Base-by-base conservation (phyloP, 2,888 invertebrate species). In the Andrena marginata region DNA sequence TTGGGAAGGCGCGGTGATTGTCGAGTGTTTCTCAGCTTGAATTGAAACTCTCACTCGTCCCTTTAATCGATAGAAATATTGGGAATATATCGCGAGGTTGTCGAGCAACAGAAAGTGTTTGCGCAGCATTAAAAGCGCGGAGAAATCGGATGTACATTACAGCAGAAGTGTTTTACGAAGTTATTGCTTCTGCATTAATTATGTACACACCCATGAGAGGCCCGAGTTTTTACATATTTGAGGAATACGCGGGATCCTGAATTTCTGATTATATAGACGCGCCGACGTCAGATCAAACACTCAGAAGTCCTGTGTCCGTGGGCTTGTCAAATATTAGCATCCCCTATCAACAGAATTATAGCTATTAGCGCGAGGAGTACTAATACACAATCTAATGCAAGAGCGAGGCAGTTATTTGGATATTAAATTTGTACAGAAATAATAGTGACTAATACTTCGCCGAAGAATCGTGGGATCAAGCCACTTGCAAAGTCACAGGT, bases 401-500 rank as follows among this genome's bases (percentile, higher is more conserved):
- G 42, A 42, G 13, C 3, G 4, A 4, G 13, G 42, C 3, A 3
- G 42, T 13, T 42, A 13, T 42, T 42, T 13, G 10, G 42, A 42
- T 42, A 42, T 42, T 42, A 42, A 42, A 13, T 42, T 42, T 42
- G 16, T 42, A 13, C 13, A 42, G 42, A 42, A 13, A 42, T 42
- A 42, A 42, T 42, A 13, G 29, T 23, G 13, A 20, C 16, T 35
- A n/a, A n/a, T 6, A 31, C 35, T 59, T 33, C 13, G 26, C 26
- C 7, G 4, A 5, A 13, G 49, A 31, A 51, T 51, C 16, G 79
- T 42, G 42, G 10, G 13, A 13, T 80, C 68, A 80, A 80, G 67
- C 29, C 67, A 74, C 87, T 77, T 48, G 63, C 67, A 67, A 73
- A 84, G 71, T 79, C 76, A 74, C 65, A 56, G 77, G 63, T 77